Evolutionary conservation across 64 coral and sea anemone genomes (phyloP), one percentile per base, ranked within the genome.

Genomic region (Montipora foliosa): DNA sequence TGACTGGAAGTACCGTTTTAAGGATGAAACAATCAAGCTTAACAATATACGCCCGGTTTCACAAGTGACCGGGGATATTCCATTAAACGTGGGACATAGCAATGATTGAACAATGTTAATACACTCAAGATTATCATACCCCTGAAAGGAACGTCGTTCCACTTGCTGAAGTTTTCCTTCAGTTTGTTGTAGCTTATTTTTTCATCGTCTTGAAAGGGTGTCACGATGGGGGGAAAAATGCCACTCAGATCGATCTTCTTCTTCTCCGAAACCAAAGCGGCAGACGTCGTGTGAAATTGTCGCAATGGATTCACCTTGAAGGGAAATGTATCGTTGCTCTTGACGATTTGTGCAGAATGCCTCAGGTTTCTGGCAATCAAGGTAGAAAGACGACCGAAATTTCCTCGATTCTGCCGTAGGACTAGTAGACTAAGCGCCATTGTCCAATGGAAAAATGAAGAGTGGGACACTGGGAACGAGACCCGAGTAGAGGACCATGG

Each of bases 121-220:
- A 12, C 14, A 64, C 8, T 14, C 8, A 14, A 64, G 1, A 64
- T 12, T 16, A 49, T 57, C 58, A 13, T 92, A 99, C 98, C 98
- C 94, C 78, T 96, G 73, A 99, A 99, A 16, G 98, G 92, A 48
- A 94, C 87, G 9, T 89, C 19, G 76, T 99, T 99, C 98, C 98
- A 99, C 44, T 92, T 99, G 49, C 51, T 76, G 87, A 99, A 92
- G 82, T 99, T 99, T 14, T 96, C 92, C 81, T 94, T 85, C 66
- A 99, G 69, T 57, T 89, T 95, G 14, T 15, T 74, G 75, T 92
- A 89, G 76, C 89, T 82, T 14, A 99, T 79, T 1, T 96, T 92
- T 72, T 99, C 95, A 37, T 95, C 61, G 24, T 95, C 52, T 79
- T 90, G 59, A 87, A 99, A 99, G 0, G 98, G 98, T 67, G 98